Evolutionary conservation across 1,140 invertebrate genomes (phyloP).

Genomic region (Stenopsyche tienmushanensis): DNA sequence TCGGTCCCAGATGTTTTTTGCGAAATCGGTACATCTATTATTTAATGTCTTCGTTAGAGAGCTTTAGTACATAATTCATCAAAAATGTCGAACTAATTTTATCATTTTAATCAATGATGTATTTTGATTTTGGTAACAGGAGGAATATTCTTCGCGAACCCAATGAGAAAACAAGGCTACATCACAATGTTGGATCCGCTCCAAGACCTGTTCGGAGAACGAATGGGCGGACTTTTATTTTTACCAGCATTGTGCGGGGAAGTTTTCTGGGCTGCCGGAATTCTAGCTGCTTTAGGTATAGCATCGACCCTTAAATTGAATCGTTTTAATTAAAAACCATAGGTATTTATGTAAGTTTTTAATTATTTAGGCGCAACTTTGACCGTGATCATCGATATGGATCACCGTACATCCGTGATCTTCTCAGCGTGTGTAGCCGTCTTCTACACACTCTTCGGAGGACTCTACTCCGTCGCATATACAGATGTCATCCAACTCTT

Average conservation of each 20-base stretch:
- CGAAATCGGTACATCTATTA: no score
- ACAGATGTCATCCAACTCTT: conserved; percentile 98
- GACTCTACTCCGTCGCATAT: conserved; percentile 96
- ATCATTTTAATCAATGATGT: no score
- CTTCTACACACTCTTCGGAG: conserved; percentile 96
- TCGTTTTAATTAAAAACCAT: neutral
- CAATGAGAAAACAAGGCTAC: conserved; percentile 96
- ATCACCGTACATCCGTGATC: conserved; percentile 89
- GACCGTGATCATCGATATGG: conserved; percentile 95
- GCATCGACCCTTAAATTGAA: conserved; percentile 19
- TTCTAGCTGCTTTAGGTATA: conserved; percentile 89
- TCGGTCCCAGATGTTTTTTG: no score
- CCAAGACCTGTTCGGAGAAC: conserved; percentile 91
- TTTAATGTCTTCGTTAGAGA: no score
- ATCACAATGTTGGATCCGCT: conserved; percentile 99
- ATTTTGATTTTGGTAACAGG: no score
- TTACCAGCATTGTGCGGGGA: conserved; percentile 96
- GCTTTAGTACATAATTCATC: no score
- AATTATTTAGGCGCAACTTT: conserved; percentile 77
- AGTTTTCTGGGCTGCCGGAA: conserved; percentile 96
- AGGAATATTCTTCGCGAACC: conserved; percentile 96
- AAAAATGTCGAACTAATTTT: no score
- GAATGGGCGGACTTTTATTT: conserved; percentile 96
- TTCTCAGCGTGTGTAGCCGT: conserved; percentile 94
- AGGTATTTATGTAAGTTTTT: neutral